phyloP scores from a whole-genome alignment of 2,113 vertebrate species.

The Boleophthalmus pectinirostris region DNA sequence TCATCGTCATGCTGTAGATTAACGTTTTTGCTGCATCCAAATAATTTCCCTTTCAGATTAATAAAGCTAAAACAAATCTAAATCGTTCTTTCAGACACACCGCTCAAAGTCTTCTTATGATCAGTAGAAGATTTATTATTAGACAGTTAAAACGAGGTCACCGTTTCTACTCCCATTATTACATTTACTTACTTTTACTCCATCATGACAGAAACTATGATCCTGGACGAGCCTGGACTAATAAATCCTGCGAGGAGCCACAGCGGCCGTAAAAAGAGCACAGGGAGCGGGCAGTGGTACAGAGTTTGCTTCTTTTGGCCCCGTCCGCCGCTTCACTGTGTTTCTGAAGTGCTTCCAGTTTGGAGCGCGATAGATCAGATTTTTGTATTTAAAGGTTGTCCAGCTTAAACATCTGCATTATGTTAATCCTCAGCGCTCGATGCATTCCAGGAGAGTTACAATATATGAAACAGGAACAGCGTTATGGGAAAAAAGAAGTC shows the following conservation, averaged over 20 bases:
- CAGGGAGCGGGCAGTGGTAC: slow-evolving; percentile 1
- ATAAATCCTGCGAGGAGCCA: too few species aligned
- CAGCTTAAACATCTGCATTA: slow-evolving; percentile 43
- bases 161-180: too few species aligned
- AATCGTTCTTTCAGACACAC: too few species aligned
- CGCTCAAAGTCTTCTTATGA: too few species aligned
- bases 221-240: background rate
- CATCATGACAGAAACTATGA: background rate
- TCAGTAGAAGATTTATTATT: too few species aligned
- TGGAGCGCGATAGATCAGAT: slow-evolving; percentile 25
- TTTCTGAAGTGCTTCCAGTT: slow-evolving; percentile 25
- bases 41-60: too few species aligned
- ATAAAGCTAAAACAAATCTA: too few species aligned
- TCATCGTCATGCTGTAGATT: too few species aligned
- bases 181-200: background rate
- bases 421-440: slow-evolving; percentile 18
- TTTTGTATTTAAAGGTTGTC: background rate
- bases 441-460: slow-evolving; percentile 19
- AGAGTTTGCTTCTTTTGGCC: slow-evolving; percentile 32
- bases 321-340: background rate
- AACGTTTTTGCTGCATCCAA: too few species aligned
- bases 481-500: background rate
- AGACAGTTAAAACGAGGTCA: too few species aligned
- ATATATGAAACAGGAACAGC: slow-evolving; percentile 8
- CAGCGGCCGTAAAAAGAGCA: too few species aligned